phyloP scores from a whole-genome alignment of 2,113 vertebrate species.

The Motacilla tschutschensis region DNA sequence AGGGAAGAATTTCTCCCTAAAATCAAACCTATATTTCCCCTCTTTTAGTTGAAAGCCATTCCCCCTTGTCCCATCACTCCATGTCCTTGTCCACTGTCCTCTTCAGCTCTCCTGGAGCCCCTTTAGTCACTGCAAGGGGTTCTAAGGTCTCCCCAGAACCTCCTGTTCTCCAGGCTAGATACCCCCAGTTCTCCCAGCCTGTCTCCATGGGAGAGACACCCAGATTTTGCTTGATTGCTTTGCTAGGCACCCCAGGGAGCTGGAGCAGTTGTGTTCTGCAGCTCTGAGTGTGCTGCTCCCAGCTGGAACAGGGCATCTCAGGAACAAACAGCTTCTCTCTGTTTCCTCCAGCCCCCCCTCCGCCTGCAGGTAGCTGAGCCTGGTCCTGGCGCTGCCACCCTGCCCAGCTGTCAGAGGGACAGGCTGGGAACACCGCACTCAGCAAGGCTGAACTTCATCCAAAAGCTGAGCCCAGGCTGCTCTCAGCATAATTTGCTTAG shows the following conservation, averaged over 20 bases:
- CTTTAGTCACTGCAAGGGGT: neutral
- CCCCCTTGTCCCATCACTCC: neutral
- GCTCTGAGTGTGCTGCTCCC: neutral
- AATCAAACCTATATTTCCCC: neutral
- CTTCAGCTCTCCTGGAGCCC: neutral
- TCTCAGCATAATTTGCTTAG: neutral
- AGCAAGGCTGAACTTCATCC: neutral
- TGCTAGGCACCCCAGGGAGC: neutral
- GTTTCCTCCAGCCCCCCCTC: neutral
- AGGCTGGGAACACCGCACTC: neutral
- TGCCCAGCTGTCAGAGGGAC: neutral
- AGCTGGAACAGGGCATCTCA: neutral
- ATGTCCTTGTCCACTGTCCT: neutral
- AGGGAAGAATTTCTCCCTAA: neutral
- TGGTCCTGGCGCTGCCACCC: neutral
- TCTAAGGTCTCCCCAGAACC: neutral
- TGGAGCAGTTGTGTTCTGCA: neutral
- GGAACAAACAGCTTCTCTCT: neutral
- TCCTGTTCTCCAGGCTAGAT: neutral
- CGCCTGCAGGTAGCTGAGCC: neutral
- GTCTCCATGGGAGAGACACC: neutral
- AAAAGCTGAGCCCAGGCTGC: neutral
- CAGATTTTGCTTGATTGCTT: neutral
- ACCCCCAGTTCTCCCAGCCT: neutral
- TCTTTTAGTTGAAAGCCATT: neutral